phyloP scores from a whole-genome alignment of 1,140 invertebrate species.

The Hyles euphorbiae region DNA sequence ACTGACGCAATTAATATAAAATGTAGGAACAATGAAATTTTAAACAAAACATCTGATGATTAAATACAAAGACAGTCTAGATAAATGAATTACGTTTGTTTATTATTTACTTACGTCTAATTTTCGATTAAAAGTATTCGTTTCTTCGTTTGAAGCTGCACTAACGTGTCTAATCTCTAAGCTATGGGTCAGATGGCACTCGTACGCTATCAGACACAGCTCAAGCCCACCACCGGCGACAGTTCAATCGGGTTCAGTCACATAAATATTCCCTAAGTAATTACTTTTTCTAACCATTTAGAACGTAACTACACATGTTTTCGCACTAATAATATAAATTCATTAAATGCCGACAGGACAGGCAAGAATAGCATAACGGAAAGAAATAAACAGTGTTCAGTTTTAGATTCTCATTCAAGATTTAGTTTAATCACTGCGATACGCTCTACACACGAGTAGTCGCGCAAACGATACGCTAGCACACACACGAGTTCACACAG shows the following conservation, averaged over 20 bases:
- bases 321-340: slow-evolving; percentile 8
- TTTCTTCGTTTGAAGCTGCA: slow-evolving; percentile 62
- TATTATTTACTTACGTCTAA: slow-evolving; percentile 51
- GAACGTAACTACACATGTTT: slow-evolving; percentile 20
- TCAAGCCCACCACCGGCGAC: slow-evolving; percentile 21
- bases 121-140: slow-evolving; percentile 63
- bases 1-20: slow-evolving; percentile 65
- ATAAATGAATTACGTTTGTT: slow-evolving; percentile 40
- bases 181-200: slow-evolving; percentile 69
- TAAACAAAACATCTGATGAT: slow-evolving; percentile 36
- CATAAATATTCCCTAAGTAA: slow-evolving; percentile 15
- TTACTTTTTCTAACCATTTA: slow-evolving; percentile 7
- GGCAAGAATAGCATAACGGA: slow-evolving; percentile 13
- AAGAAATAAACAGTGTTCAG: background rate
- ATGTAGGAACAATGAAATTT: slow-evolving; percentile 60
- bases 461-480: too few species aligned
- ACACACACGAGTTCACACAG: too few species aligned
- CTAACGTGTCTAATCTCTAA: slow-evolving; percentile 59
- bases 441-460: background rate
- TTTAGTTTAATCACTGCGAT: background rate
- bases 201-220: slow-evolving; percentile 51
- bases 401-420: slow-evolving; percentile 5
- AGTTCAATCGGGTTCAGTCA: slow-evolving; percentile 16
- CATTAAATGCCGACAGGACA: slow-evolving; percentile 8
- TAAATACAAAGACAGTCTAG: slow-evolving; percentile 26